Evolutionary conservation across 2,797 vertebrate species (phyloP), one percentile per base, ranked within the genome.

Genomic region (Rallus crepitans): DNA sequence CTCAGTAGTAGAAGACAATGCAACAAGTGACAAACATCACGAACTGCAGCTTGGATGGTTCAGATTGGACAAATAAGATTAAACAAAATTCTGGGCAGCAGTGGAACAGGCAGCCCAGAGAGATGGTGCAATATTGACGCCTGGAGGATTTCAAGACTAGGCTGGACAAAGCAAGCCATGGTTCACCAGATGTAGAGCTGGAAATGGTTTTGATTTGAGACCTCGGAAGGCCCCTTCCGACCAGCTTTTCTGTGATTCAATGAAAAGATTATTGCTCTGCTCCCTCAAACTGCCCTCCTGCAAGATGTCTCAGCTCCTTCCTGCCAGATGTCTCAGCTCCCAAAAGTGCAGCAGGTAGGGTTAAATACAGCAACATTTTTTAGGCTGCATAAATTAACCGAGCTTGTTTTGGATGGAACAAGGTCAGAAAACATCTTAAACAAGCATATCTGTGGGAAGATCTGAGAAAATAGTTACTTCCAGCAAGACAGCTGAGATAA

Each of bases 361-460:
- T 78, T 92, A 71, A 90, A 88, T 40, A 86, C 33, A 90, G 65
- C 57, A 31, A 12, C 45, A 33, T 9, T 88, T 91, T 95, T 83
- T 21, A 78, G 55, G 81, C 16, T 90, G 63, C 70, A 72, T 76
- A 55, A 84, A 83, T 79, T 88, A 94, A 50, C 33, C 25, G 76
- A 84, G 37, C 50, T 89, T 92, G 87, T 79, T 94, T 89, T 65
- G 40, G 50, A 92, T 68, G 24, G 45, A 96, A 93, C 40, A 75
- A 93, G 91, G 77, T 95, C 81, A 72, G 81, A 71, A 94, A 94
- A 82, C 56, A 72, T 65, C 50, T 89, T 79, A 65, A 79, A 85
- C 56, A 93, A 92, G 72, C 37, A 1, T 96, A 95, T 96, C 92
- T 90, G 33, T 90, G 90, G 73, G 91, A 96, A 95, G 82, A 96